Conservation (phyloP, 1,140 invertebrate genomes). For the Cydia strobilella region DNA sequence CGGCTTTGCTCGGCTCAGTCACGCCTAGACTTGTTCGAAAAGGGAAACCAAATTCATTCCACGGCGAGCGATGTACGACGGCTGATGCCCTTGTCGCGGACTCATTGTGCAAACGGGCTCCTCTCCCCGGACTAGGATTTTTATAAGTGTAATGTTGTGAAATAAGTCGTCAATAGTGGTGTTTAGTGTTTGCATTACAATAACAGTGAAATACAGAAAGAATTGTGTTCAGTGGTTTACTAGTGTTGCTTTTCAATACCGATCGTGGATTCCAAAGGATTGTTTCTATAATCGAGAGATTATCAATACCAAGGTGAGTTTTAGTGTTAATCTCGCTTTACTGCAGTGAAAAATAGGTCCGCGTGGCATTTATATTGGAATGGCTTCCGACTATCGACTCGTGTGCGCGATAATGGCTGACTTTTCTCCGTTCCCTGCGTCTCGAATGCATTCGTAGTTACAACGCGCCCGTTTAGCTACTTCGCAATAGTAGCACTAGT, state of each 20-base stretch:
- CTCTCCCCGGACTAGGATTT: constrained; percentile 59
- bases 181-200: constrained; percentile 65
- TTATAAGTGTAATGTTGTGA: constrained; percentile 71
- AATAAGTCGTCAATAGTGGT: constrained; percentile 63
- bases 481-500: constrained; percentile 37
- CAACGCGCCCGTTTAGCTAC: background rate
- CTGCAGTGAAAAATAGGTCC: constrained; percentile 40
- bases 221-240: constrained; percentile 72
- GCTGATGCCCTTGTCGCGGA: constrained; percentile 77
- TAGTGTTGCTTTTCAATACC: constrained; percentile 61
- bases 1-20: constrained; percentile 71
- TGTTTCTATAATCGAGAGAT: constrained; percentile 60
- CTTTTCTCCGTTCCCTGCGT: constrained; percentile 61
- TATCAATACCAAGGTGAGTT: constrained; percentile 63
- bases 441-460: constrained; percentile 42
- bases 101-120: constrained; percentile 68
- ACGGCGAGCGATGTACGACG: constrained; percentile 76
- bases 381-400: constrained; percentile 78
- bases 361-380: constrained; percentile 73
- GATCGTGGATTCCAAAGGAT: constrained; percentile 72
- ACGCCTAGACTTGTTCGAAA: constrained; percentile 79
- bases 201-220: constrained; percentile 62
- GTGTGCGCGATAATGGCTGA: constrained; percentile 79
- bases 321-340: constrained; percentile 32
- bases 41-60: constrained; percentile 77